Base-by-base conservation (phyloP, 2,888 invertebrate genomes). In the Drosophila quinaria region DNA sequence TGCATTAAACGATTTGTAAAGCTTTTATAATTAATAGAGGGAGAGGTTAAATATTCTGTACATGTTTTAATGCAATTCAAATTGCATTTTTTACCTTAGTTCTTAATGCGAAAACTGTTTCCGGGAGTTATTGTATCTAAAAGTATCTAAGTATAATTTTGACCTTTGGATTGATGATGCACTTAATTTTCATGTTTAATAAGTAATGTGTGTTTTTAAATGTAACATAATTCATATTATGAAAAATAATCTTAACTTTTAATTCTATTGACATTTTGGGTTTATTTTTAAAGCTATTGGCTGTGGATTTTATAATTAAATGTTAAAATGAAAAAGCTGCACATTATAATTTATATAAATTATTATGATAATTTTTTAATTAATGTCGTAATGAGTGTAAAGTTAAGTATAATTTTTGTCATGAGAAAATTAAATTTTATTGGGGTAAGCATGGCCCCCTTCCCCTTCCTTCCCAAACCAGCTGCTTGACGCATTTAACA, bases 401-500 rank as follows among this genome's bases (percentile, higher is more conserved):
- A 2, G 19, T 15, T 33, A 37, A 52, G 42, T 13, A n/a, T 15
- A 50, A 61, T 19, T 66, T 46, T 25, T 17, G 5, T 10, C 37
- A 2, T 17, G 25, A 29, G 31, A 35, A 58, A 44, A 49, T 11
- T 0, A 47, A 74, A 55, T 56, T 41, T 17, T 49, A 49, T 39
- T 25, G 15, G 29, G 60, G 11, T 3, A 39, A 15, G 8, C 15
- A 15, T 15, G 17, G 9, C 17, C 10, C 15, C 31, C 6, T 29
- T 39, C 10, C 17, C 5, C 3, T 29, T 31, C 19, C 2, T 11
- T 2, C n/a, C n/a, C 8, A 3, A n/a, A 4, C 10, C 22, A 33
- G 4, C 15, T 44, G 15, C 41, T 37, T 50, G 19, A 54, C 42
- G 41, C 54, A 37, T 51, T 52, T 74, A 71, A 83, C 65, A 72